phyloP scores from a whole-genome alignment of 2,113 vertebrate species.

The Alligator mississippiensis region DNA sequence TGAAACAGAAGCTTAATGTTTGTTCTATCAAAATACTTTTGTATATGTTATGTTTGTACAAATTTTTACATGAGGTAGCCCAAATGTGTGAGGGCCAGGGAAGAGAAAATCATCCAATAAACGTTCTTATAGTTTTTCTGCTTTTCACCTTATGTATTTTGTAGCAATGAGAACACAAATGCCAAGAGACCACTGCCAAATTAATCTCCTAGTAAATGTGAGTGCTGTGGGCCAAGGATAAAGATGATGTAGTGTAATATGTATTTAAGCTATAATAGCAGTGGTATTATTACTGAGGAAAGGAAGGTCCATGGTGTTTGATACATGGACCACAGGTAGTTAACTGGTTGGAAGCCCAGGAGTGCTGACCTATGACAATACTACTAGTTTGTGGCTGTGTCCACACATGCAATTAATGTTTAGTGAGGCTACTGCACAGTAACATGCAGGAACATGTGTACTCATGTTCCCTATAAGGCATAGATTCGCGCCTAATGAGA shows the following conservation, averaged over 20 bases:
- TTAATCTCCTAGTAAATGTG: background rate
- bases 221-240: background rate
- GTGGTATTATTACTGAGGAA: fast-evolving
- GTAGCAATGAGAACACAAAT: background rate
- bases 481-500: no score
- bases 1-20: background rate
- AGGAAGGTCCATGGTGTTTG: background rate
- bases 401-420: no score
- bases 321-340: background rate
- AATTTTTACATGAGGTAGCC: background rate
- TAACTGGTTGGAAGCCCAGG: background rate
- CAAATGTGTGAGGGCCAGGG: background rate
- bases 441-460: no score
- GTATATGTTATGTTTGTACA: background rate
- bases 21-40: background rate
- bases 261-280: fast-evolving
- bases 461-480: no score
- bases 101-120: background rate
- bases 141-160: background rate
- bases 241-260: background rate
- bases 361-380: no score
- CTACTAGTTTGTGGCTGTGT: no score
- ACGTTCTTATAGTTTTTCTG: background rate
- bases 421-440: no score
- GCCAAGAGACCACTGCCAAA: background rate